Evolutionary conservation across 2,113 vertebrate genomes (phyloP).

Genomic region (Embiotoca jacksoni): DNA sequence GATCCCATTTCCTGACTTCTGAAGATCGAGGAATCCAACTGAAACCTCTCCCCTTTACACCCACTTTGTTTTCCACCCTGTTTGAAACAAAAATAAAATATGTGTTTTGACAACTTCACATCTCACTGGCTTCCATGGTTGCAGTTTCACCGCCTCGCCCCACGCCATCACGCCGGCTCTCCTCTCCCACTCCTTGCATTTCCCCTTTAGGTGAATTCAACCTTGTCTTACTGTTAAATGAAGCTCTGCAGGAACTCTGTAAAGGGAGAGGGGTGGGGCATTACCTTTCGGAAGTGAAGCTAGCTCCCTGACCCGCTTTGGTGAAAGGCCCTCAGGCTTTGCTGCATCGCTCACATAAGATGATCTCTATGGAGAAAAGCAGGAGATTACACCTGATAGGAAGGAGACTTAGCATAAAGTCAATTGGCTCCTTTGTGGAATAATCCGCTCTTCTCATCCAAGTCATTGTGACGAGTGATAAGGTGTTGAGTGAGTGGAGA

Average conservation of each 20-base stretch:
- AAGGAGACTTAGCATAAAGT: constrained; percentile 55
- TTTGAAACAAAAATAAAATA: constrained; percentile 57
- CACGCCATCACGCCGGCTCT: background rate
- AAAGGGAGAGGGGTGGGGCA: constrained; percentile 27
- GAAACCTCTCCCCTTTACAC: constrained; percentile 63
- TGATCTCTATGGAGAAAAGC: constrained; percentile 53
- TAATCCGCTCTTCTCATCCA: constrained; percentile 57
- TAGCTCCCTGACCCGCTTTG: constrained; percentile 57
- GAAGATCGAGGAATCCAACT: constrained; percentile 68
- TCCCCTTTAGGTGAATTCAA: constrained; percentile 56
- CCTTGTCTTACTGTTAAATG: constrained; percentile 49
- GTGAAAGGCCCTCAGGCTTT: constrained; percentile 51
- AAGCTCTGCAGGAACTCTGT: constrained; percentile 19
- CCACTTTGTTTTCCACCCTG: constrained; percentile 57
- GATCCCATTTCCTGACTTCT: constrained; percentile 75
- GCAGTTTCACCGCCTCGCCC: constrained; percentile 4
- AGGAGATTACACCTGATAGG: constrained; percentile 67
- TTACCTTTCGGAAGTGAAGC: constrained; percentile 64
- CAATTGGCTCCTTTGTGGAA: constrained; percentile 59
- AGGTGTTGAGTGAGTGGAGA: background rate
- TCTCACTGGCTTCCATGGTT: constrained; percentile 57
- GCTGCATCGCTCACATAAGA: constrained; percentile 40
- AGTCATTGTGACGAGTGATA: constrained; percentile 62
- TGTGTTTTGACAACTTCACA: constrained; percentile 80
- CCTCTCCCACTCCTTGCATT: constrained; percentile 38